Base-by-base conservation (phyloP, 2,888 invertebrate species). In the Chymomyza procnemis region DNA sequence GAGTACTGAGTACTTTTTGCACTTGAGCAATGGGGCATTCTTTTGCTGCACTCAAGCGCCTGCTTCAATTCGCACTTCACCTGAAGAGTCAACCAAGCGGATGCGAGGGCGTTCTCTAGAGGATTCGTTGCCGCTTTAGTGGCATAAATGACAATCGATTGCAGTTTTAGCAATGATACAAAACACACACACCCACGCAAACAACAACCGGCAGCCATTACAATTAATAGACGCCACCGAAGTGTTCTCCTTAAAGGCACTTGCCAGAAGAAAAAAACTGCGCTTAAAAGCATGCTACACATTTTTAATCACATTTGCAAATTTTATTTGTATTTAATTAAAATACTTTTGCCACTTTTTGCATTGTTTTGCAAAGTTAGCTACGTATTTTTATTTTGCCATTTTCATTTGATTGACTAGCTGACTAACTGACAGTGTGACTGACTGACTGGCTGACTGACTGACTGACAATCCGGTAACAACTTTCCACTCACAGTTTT, bases 61-160 rank as follows among this genome's bases (percentile, higher is more conserved):
- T 41, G 76, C 80, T 80, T 78, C 86, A 87, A 88, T 78, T 88
- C 83, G 74, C 87, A 85, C 85, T 85, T 87, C 80, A 88, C 72
- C 80, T 83, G 72, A 75, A 81, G 85, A 67, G 71, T 18, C 56
- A 30, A 52, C 30, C 65, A 61, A 50, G 19, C 16, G 55, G 22
- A 55, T 22, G 22, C 18, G 21, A 55, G 30, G 18, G 34, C 34
- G 57, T 41, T 41, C 34, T 41, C 34, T 12, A 41, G 12, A 41
- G 34, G 34, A 41, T 41, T 41, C 34, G 12, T 12, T 41, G 34
- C 34, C 34, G 34, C 34, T n/a, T 26, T 61, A n/a, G 48, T 26
- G 66, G 71, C 70, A 67, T 71, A 75, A 79, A 76, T 85, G 85
- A 87, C 85, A 83, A 82, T 82, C 80, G 78, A 87, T 81, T 56